These are phyloP conservation scores for Eilema sororculum DNA, from an alignment of 2,888 invertebrate species.

Conservation along the genomic window DNA sequence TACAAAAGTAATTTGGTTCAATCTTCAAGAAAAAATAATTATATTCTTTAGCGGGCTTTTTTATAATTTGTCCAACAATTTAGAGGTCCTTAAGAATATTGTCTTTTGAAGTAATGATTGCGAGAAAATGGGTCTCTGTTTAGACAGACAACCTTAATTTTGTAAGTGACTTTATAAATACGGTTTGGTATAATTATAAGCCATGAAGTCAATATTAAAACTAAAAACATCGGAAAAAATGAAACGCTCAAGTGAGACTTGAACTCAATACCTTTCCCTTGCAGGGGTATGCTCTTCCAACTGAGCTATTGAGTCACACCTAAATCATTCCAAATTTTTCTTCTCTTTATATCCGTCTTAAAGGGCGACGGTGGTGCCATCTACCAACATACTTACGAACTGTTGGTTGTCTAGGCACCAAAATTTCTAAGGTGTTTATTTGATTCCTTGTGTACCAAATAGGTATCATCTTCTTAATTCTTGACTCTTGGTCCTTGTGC, in stretches of 20 bases:
- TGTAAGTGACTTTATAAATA: not conserved
- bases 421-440: not conserved
- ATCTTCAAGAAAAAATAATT: constrained; percentile 5
- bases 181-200: not conserved
- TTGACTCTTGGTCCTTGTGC: no score
- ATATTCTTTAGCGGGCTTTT: not conserved
- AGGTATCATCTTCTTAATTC: not conserved
- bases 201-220: not conserved
- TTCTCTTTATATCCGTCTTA: no score
- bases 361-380: no score
- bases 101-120: constrained; percentile 3
- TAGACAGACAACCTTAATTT: not conserved
- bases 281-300: no score
- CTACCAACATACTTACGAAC: no score
- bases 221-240: no score
- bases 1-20: constrained; percentile 23
- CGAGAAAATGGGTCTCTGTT: not conserved
- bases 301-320: no score
- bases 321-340: no score
- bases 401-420: no score
- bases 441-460: no score
- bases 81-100: constrained; percentile 2
- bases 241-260: no score
- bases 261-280: no score
- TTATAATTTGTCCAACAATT: not conserved